Evolutionary conservation across 2,888 invertebrate species (phyloP).

Genomic region (Shargacucullia verbasci): DNA sequence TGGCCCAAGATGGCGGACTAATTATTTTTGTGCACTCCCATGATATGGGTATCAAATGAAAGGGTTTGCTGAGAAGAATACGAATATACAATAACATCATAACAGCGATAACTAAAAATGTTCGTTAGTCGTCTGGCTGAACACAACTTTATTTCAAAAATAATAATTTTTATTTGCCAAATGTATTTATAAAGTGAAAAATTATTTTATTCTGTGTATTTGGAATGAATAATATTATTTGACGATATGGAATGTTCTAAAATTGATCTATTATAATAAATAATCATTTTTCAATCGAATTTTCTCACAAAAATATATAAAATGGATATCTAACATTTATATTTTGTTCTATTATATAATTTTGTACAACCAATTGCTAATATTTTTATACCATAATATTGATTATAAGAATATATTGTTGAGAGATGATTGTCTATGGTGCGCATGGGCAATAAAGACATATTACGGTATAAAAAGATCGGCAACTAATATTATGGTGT

Average conservation of each 20-base stretch:
- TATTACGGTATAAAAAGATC: conserved; percentile 16
- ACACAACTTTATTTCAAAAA: conserved; percentile 34
- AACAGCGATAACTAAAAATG: too few relatives aligned
- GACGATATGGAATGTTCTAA: conserved; percentile 43
- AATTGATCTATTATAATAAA: neutral
- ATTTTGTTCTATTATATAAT: conserved; percentile 30
- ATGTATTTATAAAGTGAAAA: conserved; percentile 19
- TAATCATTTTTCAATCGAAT: conserved; percentile 5
- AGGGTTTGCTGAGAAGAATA: too few relatives aligned
- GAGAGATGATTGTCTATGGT: neutral
- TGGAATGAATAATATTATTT: conserved; percentile 26
- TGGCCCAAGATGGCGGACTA: too few relatives aligned
- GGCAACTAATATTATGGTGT: conserved; percentile 15
- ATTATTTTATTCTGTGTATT: conserved; percentile 15
- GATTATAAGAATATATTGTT: neutral
- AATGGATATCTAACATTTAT: conserved; percentile 3
- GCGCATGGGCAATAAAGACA: neutral
- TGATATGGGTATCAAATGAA: too few relatives aligned
- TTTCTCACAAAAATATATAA: conserved; percentile 36
- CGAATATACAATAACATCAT: too few relatives aligned
- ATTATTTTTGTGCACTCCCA: too few relatives aligned
- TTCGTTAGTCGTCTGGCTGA: conserved; percentile 10
- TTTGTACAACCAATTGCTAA: conserved; percentile 27
- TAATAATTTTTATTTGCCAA: conserved; percentile 24
- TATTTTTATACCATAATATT: conserved; percentile 11